Percentiles rank a stretch among this genome's conserved stretches.
phyloP scores from a whole-genome alignment of 92 coral and sea anemone species.

The Ricordea florida region DNA sequence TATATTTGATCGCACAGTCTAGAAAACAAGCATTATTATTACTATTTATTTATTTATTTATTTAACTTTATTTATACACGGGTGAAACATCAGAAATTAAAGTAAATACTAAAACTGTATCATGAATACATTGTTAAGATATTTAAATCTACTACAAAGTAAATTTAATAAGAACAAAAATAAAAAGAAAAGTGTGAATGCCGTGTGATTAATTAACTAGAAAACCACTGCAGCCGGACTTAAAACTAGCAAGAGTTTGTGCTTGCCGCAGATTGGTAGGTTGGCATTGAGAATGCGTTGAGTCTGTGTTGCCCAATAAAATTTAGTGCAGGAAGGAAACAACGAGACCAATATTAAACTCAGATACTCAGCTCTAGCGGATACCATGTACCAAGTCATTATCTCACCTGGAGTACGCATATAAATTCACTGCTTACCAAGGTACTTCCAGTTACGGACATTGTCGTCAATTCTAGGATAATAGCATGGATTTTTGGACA shows the following conservation, averaged over 20 bases:
- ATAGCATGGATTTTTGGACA: too few relatives aligned
- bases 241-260: neutral
- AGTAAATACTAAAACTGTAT: neutral
- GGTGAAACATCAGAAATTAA: conserved; percentile 1
- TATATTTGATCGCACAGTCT: conserved; percentile 64
- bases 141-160: neutral
- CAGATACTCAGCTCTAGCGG: too few relatives aligned
- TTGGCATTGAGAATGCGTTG: too few relatives aligned
- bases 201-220: neutral
- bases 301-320: too few relatives aligned
- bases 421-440: too few relatives aligned
- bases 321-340: too few relatives aligned
- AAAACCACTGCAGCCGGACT: neutral
- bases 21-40: neutral
- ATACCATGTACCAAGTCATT: too few relatives aligned
- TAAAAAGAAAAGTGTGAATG: neutral
- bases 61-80: neutral
- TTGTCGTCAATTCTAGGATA: too few relatives aligned
- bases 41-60: neutral
- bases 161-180: neutral
- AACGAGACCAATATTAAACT: too few relatives aligned
- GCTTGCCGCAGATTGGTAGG: conserved; percentile 1
- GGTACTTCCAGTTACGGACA: too few relatives aligned
- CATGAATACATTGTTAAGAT: neutral
- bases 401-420: too few relatives aligned